phyloP scores from a whole-genome alignment of 2,797 vertebrate species.

The Gymnoscopelus microlampas region DNA sequence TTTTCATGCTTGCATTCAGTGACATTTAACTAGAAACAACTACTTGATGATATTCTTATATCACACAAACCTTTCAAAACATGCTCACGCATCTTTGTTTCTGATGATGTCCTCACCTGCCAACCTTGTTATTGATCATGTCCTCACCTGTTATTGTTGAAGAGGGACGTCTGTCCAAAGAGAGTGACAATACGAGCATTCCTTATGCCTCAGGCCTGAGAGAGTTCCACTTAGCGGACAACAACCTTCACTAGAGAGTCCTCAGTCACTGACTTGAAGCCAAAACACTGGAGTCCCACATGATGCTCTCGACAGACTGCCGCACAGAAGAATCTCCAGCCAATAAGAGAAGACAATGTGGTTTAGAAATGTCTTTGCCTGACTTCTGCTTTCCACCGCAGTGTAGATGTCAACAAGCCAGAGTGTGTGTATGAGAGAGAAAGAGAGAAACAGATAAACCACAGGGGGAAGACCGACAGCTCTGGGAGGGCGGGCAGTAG shows the following conservation, averaged over 20 bases:
- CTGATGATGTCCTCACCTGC: neutral
- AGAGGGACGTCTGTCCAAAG: constrained; percentile 21
- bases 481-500: constrained; percentile 43
- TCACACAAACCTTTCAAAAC: neutral
- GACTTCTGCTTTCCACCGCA: neutral
- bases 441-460: constrained; percentile 4
- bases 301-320: constrained; percentile 17
- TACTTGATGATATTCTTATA: neutral
- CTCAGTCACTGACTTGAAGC: constrained; percentile 33
- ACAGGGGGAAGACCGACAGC: constrained; percentile 35
- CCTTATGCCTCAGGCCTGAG: constrained; percentile 36
- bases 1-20: neutral
- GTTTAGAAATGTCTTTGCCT: constrained; percentile 1
- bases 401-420: constrained; percentile 35
- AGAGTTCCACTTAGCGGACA: constrained; percentile 31
- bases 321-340: neutral
- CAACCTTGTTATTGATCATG: constrained; percentile 3
- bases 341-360: neutral
- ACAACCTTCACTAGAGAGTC: constrained; percentile 26
- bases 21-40: neutral
- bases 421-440: constrained; percentile 11
- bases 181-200: constrained; percentile 41
- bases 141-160: constrained; percentile 59
- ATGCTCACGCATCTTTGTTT: neutral
- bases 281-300: constrained; percentile 19